These are phyloP conservation scores for Aleiodes leptofemur DNA, from an alignment of 2,888 invertebrate genomes.

Conservation along the genomic window DNA sequence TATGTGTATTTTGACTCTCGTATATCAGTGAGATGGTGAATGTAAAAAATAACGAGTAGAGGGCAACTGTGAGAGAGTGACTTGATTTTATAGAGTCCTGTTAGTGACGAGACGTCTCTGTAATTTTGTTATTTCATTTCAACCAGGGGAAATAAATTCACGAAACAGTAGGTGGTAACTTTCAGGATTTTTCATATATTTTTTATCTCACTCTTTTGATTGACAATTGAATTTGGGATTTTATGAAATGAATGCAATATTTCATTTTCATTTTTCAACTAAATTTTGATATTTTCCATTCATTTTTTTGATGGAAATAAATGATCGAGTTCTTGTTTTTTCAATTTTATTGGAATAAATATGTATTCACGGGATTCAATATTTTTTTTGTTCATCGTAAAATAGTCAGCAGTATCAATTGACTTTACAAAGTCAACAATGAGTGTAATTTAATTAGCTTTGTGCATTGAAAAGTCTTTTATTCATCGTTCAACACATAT, in stretches of 20 bases:
- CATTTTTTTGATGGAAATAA: no score
- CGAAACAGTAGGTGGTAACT: slow-evolving; percentile 8
- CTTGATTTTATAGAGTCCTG: slow-evolving; percentile 63
- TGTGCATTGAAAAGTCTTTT: no score
- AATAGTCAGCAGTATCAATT: no score
- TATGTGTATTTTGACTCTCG: slow-evolving; percentile 7
- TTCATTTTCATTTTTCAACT: neutral
- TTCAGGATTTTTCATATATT: neutral
- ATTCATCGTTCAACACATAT: no score
- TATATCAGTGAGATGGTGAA: slow-evolving; percentile 39
- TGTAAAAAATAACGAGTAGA: slow-evolving; percentile 42
- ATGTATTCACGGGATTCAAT: no score
- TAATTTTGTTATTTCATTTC: slow-evolving; percentile 65
- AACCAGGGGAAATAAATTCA: slow-evolving; percentile 41
- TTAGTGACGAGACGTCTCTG: slow-evolving; percentile 65
- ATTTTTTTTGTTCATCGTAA: no score
- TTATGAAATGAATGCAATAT: slow-evolving; percentile 4
- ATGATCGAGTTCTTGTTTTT: no score
- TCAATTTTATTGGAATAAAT: no score
- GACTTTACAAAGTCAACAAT: no score
- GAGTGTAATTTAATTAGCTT: no score
- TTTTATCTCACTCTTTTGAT: neutral
- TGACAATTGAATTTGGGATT: neutral
- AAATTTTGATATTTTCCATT: no score
- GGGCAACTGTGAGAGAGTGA: slow-evolving; percentile 37